Evolutionary conservation across 2,113 vertebrate species (phyloP), one percentile per base, ranked within the genome.

Genomic region (Sapayoa aenigma): DNA sequence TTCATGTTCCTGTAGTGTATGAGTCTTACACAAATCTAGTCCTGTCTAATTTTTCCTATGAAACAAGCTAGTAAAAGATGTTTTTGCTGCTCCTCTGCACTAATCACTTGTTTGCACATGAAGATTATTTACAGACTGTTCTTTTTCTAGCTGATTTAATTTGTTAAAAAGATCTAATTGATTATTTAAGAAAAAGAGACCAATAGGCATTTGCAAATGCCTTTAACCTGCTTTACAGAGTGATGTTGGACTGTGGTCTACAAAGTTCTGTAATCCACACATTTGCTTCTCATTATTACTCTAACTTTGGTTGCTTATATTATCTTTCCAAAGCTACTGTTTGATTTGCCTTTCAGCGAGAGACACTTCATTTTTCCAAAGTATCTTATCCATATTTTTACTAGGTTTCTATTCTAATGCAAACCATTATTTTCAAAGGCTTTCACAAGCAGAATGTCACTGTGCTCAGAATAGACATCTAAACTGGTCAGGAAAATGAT

Each of bases 61-160:
- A 90, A 94, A 39, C 35, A 89, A 91, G 28, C 52, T 81, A 87
- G 84, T 93, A 76, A 72, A 71, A 94, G 49, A 77, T n/a, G 20
- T 1, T 87, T 92, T 89, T 93, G 18, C 88, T 80, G 46, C 60
- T 93, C 9, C 52, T 93, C 37, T 91, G 49, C 73, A 82, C 37
- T 67, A 81, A 88, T 78, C 4, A 62, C 92, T 93, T 87, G 60
- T 93, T 96, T 93, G 72, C 60, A 89, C 39, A 88, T n/a, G 84
- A 77, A 68, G 60, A 93, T 75, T 77, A 74, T 62, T 87, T 76
- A 44, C 62, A 94, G 82, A 35, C 55, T 93, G 63, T 42, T 83
- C 44, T 50, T 88, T 89, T 80, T 52, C 59, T 12, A 77, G 27
- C 58, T 66, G 13, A 74, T 90, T 85, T 44, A 58, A 47, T 89